Evolutionary conservation across 2,888 invertebrate genomes (phyloP), one percentile per base, ranked within the genome.

Genomic region (Mythimna albipuncta): DNA sequence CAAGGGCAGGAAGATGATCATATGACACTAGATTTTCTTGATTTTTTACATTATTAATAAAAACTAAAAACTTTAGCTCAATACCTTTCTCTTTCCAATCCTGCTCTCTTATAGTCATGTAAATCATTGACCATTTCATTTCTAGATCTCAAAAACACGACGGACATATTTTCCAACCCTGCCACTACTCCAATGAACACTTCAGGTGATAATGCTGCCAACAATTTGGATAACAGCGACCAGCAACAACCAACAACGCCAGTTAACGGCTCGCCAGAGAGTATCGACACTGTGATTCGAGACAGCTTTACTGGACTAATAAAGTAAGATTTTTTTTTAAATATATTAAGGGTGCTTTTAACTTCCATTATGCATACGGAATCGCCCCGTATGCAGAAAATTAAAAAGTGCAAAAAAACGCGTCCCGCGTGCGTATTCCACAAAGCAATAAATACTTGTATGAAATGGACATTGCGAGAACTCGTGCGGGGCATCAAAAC

Each of bases 251-350:
- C 80, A 4, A 69, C 65, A 0, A 73, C 69, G 38, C 72, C 65
- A 3, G 84, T 85, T 32, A 87, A 88, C 7, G 75, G 72, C 6
- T 89, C 93, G 0, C 89, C 89, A 2, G 90, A 88, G 19, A 92
- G 90, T 75, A 82, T 83, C 5, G 90, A 90, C 52, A 89, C 88
- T 6, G 81, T 57, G 3, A 69, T 86, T 0, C 85, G 91, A 26
- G 90, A 93, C 55, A 90, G 89, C 67, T 90, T 87, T 58, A 90
- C 91, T 44, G 92, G 89, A 41, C 83, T 91, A 3, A 32, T 32
- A 77, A 92, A 91, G 94, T 94, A 79, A 61, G 61, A 13, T n/a
- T 16, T 7, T 41, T 21, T 41, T 13, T 19, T 4, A n/a, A 19
- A 26, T 55, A 26, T 4, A 44, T 47, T 32, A 32, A 32, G 32